These are phyloP conservation scores for Ostrea edulis DNA, from an alignment of 1,140 invertebrate genomes.

Conservation along the genomic window DNA sequence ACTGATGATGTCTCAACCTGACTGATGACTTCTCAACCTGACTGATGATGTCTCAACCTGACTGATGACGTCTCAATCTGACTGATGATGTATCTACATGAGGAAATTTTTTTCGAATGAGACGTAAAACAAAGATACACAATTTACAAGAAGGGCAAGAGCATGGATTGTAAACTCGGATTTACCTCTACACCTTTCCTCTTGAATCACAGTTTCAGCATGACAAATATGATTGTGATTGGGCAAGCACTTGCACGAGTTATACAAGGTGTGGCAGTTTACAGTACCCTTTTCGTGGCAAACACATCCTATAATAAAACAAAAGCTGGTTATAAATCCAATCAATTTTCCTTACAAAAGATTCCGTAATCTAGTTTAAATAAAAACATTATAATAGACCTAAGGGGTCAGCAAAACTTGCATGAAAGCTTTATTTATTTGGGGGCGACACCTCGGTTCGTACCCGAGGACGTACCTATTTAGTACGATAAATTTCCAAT, in stretches of 20 bases:
- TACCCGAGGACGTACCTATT: no score
- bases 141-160: not conserved
- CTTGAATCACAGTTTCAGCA: not conserved
- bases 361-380: not conserved
- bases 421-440: no score
- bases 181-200: conserved; percentile 21
- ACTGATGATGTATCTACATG: no score
- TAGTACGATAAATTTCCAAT: no score
- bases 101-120: no score
- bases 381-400: no score
- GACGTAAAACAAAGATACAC: not conserved
- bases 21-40: no score
- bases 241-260: conserved; percentile 1
- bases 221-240: conserved; percentile 18
- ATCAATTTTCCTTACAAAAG: not conserved
- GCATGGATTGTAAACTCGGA: not conserved
- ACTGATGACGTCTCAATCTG: no score
- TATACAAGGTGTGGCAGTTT: conserved; percentile 8
- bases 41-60: no score
- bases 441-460: no score
- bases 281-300: conserved; percentile 10
- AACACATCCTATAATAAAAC: not conserved
- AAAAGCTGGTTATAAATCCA: not conserved
- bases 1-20: no score
- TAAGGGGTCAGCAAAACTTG: no score